These are phyloP conservation scores for Caenorhabditis wallacei DNA, from an alignment of 2,888 invertebrate species.

Conservation along the genomic window DNA sequence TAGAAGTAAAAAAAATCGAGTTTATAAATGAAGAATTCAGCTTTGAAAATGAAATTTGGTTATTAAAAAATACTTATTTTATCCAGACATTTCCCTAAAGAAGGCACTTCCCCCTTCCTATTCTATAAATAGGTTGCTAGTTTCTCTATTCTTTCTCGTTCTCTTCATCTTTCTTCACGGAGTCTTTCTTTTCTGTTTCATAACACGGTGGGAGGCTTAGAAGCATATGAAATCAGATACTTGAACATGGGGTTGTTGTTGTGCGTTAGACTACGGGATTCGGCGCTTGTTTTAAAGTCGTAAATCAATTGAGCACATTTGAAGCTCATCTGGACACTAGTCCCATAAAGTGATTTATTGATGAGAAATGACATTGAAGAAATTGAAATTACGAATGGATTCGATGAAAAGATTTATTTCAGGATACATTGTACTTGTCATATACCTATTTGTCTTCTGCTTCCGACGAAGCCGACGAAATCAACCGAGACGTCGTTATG, in stretches of 20 bases:
- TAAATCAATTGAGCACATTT: slow-evolving; percentile 63
- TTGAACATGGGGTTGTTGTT: slow-evolving; percentile 62
- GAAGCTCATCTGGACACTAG: slow-evolving; percentile 56
- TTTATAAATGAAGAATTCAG: no score
- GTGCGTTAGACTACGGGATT: slow-evolving; percentile 29
- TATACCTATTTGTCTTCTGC: slow-evolving; percentile 75
- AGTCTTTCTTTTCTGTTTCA: slow-evolving; percentile 47
- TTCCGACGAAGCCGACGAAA: slow-evolving; percentile 75
- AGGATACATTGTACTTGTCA: slow-evolving; percentile 77
- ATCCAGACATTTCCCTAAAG: background rate
- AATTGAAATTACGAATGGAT: background rate
- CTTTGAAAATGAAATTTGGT: no score
- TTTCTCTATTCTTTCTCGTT: slow-evolving; percentile 13
- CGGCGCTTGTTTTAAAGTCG: slow-evolving; percentile 57
- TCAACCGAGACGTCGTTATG: slow-evolving; percentile 70
- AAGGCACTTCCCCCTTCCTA: background rate
- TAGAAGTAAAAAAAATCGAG: background rate
- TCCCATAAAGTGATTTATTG: slow-evolving; percentile 57
- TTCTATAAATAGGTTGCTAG: slow-evolving; percentile 42
- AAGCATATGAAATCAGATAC: slow-evolving; percentile 65
- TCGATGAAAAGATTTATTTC: slow-evolving; percentile 36
- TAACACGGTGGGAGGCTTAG: slow-evolving; percentile 35
- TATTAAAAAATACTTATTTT: no score
- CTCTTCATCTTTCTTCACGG: slow-evolving; percentile 10
- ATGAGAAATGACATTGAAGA: slow-evolving; percentile 36